A percentile compares a stretch with the other conserved stretches of the same genome.
These are phyloP conservation scores for Esox masquinongy DNA, from an alignment of 2,797 vertebrate genomes.

Conservation along the genomic window DNA sequence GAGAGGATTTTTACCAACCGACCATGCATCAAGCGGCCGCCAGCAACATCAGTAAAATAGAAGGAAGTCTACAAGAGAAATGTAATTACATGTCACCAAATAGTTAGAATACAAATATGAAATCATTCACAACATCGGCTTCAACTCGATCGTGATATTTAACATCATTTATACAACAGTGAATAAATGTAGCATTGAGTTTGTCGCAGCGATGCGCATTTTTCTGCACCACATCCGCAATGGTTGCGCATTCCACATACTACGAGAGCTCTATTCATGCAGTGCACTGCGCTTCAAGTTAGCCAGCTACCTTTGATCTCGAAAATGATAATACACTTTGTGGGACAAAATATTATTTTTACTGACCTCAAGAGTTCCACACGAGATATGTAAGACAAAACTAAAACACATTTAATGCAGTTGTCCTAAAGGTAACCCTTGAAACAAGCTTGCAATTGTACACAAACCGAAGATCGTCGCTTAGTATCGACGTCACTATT, in stretches of 20 bases:
- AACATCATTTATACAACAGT: neutral
- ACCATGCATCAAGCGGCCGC: constrained; percentile 6
- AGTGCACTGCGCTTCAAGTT: neutral
- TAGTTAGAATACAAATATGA: neutral
- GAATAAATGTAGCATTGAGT: constrained; percentile 3
- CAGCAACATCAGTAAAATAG: constrained; percentile 10
- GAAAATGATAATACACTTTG: neutral
- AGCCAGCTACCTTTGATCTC: neutral
- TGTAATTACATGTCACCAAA: constrained; percentile 18
- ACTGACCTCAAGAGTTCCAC: constrained; percentile 64
- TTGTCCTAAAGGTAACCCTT: constrained; percentile 56
- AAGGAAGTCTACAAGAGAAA: constrained; percentile 27
- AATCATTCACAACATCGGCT: neutral
- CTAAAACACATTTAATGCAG: constrained; percentile 61
- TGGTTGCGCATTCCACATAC: constrained; percentile 80
- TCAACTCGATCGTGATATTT: neutral
- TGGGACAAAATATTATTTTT: neutral
- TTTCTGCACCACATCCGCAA: constrained; percentile 81
- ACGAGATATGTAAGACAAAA: constrained; percentile 55
- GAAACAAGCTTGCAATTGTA: constrained; percentile 58
- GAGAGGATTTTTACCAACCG: too few species aligned
- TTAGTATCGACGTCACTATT: constrained; percentile 66
- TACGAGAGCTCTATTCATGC: constrained; percentile 52
- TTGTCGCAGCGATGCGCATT: constrained; percentile 78
- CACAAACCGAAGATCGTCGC: constrained; percentile 71